phyloP scores from a whole-genome alignment of 2,888 invertebrate species.

The Seira ritae region DNA sequence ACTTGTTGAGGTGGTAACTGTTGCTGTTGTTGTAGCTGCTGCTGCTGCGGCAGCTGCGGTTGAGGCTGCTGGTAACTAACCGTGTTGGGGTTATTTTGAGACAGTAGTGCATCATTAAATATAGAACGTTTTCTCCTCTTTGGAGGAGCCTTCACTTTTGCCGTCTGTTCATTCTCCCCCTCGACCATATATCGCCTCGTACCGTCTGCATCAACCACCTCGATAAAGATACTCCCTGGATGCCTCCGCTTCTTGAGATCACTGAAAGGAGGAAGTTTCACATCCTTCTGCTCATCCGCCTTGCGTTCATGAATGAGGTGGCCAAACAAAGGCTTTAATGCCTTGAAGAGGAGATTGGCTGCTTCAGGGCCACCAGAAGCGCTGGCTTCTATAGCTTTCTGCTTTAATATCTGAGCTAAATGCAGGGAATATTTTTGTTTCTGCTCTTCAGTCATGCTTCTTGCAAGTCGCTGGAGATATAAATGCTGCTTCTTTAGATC shows the following conservation, averaged over 20 bases:
- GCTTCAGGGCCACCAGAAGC: neutral
- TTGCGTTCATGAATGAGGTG: neutral
- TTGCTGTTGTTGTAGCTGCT: neutral
- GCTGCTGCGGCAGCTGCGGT: neutral
- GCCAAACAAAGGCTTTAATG: neutral
- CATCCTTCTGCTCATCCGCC: neutral
- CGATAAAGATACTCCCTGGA: slow-evolving; percentile 43
- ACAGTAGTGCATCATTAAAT: neutral
- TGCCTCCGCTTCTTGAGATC: slow-evolving; percentile 1
- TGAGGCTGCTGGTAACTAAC: neutral
- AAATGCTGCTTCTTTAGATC: too few relatives aligned
- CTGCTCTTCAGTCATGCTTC: too few relatives aligned
- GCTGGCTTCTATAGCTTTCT: neutral
- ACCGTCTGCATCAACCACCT: slow-evolving; percentile 20
- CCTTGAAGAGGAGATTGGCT: neutral
- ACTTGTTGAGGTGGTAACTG: too few relatives aligned
- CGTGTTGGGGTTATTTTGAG: too few relatives aligned
- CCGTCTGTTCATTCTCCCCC: slow-evolving; percentile 14
- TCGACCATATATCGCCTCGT: slow-evolving; percentile 31
- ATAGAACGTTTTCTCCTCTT: neutral
- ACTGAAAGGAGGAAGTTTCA: slow-evolving; percentile 38
- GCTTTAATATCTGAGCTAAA: neutral
- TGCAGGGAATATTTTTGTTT: neutral
- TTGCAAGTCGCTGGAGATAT: too few relatives aligned
- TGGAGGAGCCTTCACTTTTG: neutral